Percentiles rank a stretch among this genome's conserved stretches.
Conservation (phyloP, 2,113 vertebrate species). For the Brevimyrus niger region DNA sequence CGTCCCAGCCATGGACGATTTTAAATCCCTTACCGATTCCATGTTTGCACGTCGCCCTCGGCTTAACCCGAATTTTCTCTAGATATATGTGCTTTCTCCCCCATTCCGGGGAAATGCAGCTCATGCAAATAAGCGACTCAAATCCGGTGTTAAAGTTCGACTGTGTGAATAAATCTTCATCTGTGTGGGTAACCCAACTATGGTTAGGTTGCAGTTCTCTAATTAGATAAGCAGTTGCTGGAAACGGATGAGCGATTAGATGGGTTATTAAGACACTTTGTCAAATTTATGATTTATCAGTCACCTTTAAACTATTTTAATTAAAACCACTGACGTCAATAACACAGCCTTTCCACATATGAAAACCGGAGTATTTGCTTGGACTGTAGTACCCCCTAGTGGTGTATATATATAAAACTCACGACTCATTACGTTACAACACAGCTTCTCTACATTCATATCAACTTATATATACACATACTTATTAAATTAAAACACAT, state of each 20-base stretch:
- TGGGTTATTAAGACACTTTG: background rate
- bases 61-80: background rate
- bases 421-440: background rate
- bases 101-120: background rate
- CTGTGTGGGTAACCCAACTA: background rate
- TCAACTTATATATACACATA: background rate
- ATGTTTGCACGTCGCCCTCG: background rate
- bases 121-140: background rate
- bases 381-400: background rate
- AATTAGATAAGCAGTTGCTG: background rate
- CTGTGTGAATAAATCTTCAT: background rate
- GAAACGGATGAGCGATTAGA: background rate
- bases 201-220: background rate
- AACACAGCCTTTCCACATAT: no score
- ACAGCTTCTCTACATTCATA: background rate
- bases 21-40: background rate
- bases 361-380: background rate
- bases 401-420: background rate
- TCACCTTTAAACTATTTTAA: background rate
- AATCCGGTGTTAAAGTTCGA: background rate
- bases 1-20: background rate
- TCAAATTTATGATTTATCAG: background rate
- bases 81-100: background rate
- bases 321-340: background rate
- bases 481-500: background rate